Conservation (phyloP, 2,113 vertebrate genomes). For the Seriola dumerili region DNA sequence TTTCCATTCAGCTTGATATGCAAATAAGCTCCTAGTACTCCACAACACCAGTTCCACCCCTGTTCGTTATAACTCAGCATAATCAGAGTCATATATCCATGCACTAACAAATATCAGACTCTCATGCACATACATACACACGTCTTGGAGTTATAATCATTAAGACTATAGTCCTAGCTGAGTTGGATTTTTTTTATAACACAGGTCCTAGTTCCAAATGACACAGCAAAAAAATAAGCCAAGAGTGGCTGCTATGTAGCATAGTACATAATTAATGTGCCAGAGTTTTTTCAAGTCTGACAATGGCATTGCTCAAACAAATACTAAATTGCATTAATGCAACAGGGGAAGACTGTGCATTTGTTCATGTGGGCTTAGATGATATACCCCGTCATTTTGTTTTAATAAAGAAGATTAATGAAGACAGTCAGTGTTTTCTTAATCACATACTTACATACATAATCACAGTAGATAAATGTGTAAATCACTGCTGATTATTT, state of each 20-base stretch:
- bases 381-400: background rate
- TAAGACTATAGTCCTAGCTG: background rate
- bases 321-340: background rate
- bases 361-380: background rate
- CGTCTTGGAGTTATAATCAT: background rate
- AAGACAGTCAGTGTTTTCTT: background rate
- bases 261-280: background rate
- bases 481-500: background rate
- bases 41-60: constrained; percentile 8
- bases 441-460: background rate
- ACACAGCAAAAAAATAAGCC: background rate
- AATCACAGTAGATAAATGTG: background rate
- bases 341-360: background rate
- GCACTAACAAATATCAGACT: background rate
- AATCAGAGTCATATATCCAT: constrained; percentile 14
- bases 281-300: background rate
- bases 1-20: constrained; percentile 58
- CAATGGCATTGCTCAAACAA: background rate
- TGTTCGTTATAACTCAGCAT: constrained; percentile 27
- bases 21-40: constrained; percentile 39
- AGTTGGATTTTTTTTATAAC: background rate
- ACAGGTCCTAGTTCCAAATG: background rate
- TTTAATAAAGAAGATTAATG: background rate
- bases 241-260: background rate
- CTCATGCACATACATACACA: background rate